These are phyloP conservation scores for Hemibagrus guttatus DNA, from an alignment of 2,797 vertebrate genomes.

Conservation along the genomic window DNA sequence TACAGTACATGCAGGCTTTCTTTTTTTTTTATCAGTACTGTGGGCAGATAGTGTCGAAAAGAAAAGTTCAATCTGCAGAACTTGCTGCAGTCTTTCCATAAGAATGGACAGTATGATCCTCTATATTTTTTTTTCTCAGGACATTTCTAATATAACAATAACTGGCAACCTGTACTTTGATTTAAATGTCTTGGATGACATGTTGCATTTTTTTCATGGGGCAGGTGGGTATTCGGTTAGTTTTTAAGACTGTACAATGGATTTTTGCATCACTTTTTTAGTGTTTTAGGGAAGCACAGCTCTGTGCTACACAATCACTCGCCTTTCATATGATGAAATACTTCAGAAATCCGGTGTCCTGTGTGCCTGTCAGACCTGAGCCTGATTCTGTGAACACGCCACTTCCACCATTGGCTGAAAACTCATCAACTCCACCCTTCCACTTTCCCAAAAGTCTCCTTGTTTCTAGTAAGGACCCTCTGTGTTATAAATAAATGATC, in stretches of 20 bases:
- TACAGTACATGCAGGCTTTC: not conserved
- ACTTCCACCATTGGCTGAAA: constrained; percentile 21
- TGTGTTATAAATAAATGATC: constrained; percentile 14
- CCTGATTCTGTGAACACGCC: not conserved
- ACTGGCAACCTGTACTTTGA: not conserved
- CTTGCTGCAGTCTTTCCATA: not conserved
- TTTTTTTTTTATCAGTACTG: not conserved
- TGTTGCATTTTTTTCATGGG: not conserved
- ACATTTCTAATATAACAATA: not conserved
- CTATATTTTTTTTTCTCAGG: not conserved
- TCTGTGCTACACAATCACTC: not conserved
- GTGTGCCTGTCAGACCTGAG: not conserved
- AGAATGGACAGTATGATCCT: not conserved
- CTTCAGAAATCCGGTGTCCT: not conserved
- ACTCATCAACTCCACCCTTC: constrained; percentile 13
- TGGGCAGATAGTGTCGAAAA: not conserved
- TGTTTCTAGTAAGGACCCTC: constrained; percentile 20
- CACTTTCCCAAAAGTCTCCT: constrained; percentile 16
- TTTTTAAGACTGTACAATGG: not conserved
- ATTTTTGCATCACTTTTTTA: not conserved
- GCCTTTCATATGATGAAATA: not conserved
- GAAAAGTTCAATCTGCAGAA: not conserved
- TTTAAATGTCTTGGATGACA: not conserved
- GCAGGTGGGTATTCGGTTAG: no score
- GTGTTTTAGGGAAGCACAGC: not conserved